Evolutionary conservation across 2,888 invertebrate species (phyloP), one percentile per base, ranked within the genome.

Genomic region (Cataglyphis rosenhaueri): DNA sequence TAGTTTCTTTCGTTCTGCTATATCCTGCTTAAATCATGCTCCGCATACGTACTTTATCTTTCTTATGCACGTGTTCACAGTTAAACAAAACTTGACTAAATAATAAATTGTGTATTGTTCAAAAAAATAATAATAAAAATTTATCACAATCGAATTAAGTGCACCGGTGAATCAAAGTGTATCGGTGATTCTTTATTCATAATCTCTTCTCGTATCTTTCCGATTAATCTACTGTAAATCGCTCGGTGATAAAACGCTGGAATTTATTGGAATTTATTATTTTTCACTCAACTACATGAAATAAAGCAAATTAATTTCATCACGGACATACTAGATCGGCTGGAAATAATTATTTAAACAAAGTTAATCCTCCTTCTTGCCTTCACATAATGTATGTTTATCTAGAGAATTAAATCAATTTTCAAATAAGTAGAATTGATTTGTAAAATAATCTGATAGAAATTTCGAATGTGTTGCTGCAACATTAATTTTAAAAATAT

Each of bases 251-350:
- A 55, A 55, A 66, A 76, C 57, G 41, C n/a, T 21, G 21, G 21
- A 21, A 21, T 21, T 21, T 21, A 0, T 29, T 15, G 15, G 29
- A 66, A 76, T 76, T 76, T 66, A 76, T 66, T 76, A 76, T 76
- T 66, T 66, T 66, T 57, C 66, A 41, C 15, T 32, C 41, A 25
- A n/a, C 55, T 9, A 35, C n/a, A 29, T 41, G 32, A 66, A n/a
- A 66, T 76, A 76, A 52, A 76, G 55, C n/a, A 41, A 66, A 55
- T 76, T 76, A 76, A 66, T 57, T 76, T 76, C 57, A 66, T 76
- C 41, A 29, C n/a, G n/a, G 66, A 76, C 12, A 48, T 41, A 44
- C 9, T 41, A n/a, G 3, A 57, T 15, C 15, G 41, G 18, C 10
- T 1, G 12, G 29, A 66, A n/a, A 66, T 21, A 25, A 76, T 66